Evolutionary conservation across 1,140 invertebrate genomes (phyloP).

Genomic region (Rhynchophorus ferrugineus): DNA sequence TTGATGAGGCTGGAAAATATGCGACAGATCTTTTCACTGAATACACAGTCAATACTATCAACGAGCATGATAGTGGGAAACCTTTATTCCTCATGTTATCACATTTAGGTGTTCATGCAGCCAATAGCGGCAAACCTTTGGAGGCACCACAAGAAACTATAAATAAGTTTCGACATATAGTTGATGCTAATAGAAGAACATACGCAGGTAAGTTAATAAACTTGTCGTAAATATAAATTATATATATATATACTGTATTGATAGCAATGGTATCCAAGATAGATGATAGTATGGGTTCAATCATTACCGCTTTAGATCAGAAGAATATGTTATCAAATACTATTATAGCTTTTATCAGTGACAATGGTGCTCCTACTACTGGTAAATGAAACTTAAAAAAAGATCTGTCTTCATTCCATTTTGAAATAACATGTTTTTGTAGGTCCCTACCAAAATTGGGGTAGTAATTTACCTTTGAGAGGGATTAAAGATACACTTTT

Average conservation of each 20-base stretch:
- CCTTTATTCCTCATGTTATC: constrained; percentile 64
- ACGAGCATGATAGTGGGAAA: constrained; percentile 47
- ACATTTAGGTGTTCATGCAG: constrained; percentile 59
- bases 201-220: constrained; percentile 52
- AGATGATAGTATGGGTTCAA: constrained; percentile 60
- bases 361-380: constrained; percentile 52
- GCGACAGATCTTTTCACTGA: constrained; percentile 62
- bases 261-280: constrained; percentile 62
- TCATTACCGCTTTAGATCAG: constrained; percentile 52
- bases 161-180: constrained; percentile 55
- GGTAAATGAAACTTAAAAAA: constrained; percentile 23
- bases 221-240: background rate
- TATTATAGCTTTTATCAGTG: constrained; percentile 64
- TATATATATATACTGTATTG: constrained; percentile 7
- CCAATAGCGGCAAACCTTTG: constrained; percentile 48
- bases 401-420: background rate
- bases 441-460: constrained; percentile 45
- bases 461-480: constrained; percentile 60
- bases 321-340: constrained; percentile 56
- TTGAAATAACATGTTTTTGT: too few relatives aligned
- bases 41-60: constrained; percentile 53
- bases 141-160: constrained; percentile 57
- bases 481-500: constrained; percentile 47
- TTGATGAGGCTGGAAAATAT: constrained; percentile 55
- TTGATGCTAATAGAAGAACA: constrained; percentile 53